Evolutionary conservation across 2,113 vertebrate genomes (phyloP).

Genomic region (Rhinopithecus roxellana): DNA sequence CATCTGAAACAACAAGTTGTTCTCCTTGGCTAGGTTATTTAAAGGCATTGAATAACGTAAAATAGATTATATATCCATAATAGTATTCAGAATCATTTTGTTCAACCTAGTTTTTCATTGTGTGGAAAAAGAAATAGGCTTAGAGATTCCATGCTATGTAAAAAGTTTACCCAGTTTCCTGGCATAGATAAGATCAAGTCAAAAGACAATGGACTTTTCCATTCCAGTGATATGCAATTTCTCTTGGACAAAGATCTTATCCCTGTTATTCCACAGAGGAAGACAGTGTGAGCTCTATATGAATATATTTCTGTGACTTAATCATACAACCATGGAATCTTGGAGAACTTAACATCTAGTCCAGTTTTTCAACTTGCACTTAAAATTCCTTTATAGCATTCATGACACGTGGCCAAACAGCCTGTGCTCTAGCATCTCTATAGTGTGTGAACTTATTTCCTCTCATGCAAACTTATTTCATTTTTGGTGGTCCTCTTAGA

Average conservation of each 20-base stretch:
- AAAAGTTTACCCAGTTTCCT: not conserved
- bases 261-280: not conserved
- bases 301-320: not conserved
- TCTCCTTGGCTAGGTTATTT: not conserved
- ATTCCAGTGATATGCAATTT: not conserved
- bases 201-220: not conserved
- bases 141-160: not conserved
- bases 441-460: not conserved
- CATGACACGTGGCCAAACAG: not conserved
- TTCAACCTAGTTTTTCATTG: not conserved
- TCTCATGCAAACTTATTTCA: not conserved
- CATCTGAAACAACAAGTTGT: not conserved
- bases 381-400: not conserved
- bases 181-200: not conserved
- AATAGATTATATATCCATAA: not conserved
- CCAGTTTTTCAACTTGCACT: not conserved
- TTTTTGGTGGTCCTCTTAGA: not conserved
- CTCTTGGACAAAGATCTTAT: not conserved
- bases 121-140: not conserved
- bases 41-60: not conserved
- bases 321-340: not conserved
- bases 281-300: not conserved
- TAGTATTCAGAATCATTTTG: not conserved
- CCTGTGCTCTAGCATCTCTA: rapidly evolving
- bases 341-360: not conserved